Conservation (phyloP, 2,113 vertebrate species). For the Carollia perspicillata region DNA sequence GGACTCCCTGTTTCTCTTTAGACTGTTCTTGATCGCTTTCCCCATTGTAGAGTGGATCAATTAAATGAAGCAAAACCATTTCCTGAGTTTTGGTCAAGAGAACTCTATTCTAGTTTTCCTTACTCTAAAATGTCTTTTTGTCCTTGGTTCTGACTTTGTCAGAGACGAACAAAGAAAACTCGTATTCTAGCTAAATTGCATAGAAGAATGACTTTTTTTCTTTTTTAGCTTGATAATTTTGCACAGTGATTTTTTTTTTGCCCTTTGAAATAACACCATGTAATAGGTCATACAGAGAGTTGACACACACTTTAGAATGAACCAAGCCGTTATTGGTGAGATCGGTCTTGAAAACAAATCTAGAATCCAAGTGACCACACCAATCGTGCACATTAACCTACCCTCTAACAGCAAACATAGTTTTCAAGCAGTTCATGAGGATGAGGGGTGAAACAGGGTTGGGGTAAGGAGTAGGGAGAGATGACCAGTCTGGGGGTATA, state of each 20-base stretch:
- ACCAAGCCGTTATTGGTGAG: not conserved
- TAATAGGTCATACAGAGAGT: not conserved
- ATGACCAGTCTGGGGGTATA: not conserved
- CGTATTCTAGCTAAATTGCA: not conserved
- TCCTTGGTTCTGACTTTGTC: not conserved
- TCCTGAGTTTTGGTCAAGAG: not conserved
- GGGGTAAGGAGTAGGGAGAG: not conserved
- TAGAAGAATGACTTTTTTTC: not conserved
- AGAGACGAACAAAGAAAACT: not conserved
- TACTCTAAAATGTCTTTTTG: not conserved
- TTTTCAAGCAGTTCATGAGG: not conserved
- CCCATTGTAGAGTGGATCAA: not conserved
- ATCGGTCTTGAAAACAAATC: not conserved
- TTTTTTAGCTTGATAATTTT: not conserved
- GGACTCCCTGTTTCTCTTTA: not conserved
- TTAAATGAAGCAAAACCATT: not conserved
- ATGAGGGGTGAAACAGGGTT: not conserved
- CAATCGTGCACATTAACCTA: not conserved
- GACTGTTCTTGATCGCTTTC: not conserved
- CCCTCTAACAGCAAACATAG: not conserved
- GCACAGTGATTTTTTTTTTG: not conserved
- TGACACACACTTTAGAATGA: not conserved
- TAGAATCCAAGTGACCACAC: not conserved
- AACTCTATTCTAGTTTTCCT: not conserved
- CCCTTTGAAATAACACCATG: not conserved